These are phyloP conservation scores for Pygocentrus nattereri DNA, from an alignment of 2,797 vertebrate species.

Conservation along the genomic window DNA sequence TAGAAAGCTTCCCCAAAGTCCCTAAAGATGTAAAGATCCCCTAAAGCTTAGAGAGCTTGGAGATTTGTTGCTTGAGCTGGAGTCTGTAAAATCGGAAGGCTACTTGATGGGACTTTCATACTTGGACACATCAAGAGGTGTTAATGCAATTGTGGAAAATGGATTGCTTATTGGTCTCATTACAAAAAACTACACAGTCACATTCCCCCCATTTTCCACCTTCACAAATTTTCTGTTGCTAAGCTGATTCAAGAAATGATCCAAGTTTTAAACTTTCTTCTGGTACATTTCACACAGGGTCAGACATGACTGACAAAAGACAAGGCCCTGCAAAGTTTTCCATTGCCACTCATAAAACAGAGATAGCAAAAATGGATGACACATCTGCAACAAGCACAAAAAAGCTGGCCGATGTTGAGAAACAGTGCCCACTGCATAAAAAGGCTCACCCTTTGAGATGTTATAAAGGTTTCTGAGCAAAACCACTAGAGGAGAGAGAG, in stretches of 20 bases:
- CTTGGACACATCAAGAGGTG: background rate
- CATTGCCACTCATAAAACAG: no score
- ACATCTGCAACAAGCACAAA: no score
- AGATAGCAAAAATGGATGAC: no score
- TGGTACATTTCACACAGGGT: background rate
- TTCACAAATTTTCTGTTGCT: background rate
- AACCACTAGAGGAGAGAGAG: conserved; percentile 2
- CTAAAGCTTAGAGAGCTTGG: background rate
- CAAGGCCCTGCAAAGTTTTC: no score
- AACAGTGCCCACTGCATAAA: conserved; percentile 10
- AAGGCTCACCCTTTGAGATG: conserved; percentile 18
- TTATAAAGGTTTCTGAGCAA: conserved; percentile 33
- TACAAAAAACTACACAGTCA: background rate
- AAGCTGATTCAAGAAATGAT: background rate
- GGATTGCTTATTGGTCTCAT: background rate
- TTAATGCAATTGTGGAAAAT: background rate
- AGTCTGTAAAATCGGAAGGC: background rate
- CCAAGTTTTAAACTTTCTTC: background rate
- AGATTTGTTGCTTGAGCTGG: background rate
- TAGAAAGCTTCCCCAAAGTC: background rate
- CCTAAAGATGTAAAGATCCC: background rate
- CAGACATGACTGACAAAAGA: background rate
- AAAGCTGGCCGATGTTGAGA: background rate
- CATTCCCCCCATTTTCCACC: background rate
- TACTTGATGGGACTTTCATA: background rate